phyloP scores from a whole-genome alignment of 2,888 invertebrate genomes.

The Plemyria rubiginata region DNA sequence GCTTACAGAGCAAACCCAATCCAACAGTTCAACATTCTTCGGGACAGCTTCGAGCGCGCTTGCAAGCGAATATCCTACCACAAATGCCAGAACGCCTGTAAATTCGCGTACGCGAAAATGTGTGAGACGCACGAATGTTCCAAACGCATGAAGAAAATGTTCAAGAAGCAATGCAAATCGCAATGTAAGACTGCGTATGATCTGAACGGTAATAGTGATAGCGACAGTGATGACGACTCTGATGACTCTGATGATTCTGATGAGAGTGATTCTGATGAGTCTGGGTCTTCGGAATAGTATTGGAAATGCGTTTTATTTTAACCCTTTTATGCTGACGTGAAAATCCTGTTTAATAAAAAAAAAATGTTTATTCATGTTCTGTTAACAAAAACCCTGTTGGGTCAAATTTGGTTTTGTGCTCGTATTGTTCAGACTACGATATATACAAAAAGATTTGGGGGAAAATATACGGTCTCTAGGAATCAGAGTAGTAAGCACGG shows the following conservation, averaged over 20 bases:
- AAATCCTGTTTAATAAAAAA: too few relatives aligned
- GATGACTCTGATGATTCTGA: not conserved
- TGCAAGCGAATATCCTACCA: conserved; percentile 50
- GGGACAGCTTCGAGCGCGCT: conserved; percentile 54
- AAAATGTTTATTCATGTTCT: too few relatives aligned
- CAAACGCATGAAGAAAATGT: conserved; percentile 36
- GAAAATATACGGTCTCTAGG: too few relatives aligned
- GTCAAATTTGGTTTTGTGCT: too few relatives aligned
- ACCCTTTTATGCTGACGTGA: not conserved
- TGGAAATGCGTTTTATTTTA: conserved; percentile 11
- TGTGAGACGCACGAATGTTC: conserved; percentile 48
- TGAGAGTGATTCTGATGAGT: not conserved
- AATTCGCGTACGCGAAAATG: conserved; percentile 32
- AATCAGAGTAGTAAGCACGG: too few relatives aligned
- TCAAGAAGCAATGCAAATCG: conserved; percentile 48
- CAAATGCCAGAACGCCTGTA: conserved; percentile 56
- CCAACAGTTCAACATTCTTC: conserved; percentile 46
- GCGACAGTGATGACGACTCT: not conserved
- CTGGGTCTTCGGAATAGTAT: not conserved
- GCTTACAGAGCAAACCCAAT: not conserved
- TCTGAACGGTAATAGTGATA: not conserved
- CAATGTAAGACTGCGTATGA: conserved; percentile 48
- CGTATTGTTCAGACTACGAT: too few relatives aligned
- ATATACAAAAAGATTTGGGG: too few relatives aligned
- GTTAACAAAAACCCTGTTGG: too few relatives aligned